Percentiles rank a stretch among this genome's conserved stretches.
These are phyloP conservation scores for Drosophila colorata DNA, from an alignment of 2,888 invertebrate genomes.

Conservation along the genomic window DNA sequence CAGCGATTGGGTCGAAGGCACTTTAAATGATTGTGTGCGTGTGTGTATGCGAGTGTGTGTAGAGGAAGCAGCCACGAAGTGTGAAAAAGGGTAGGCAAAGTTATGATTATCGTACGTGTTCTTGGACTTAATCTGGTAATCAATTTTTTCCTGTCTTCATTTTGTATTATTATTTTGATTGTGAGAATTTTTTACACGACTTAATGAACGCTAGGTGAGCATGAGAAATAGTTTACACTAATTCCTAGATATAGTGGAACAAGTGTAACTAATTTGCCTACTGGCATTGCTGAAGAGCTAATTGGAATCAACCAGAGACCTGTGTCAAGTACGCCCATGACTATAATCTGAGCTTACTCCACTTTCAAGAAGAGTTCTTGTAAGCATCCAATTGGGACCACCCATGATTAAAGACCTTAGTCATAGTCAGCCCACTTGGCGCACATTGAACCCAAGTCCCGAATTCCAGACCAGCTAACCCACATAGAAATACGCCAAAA, in stretches of 20 bases:
- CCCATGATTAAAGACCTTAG: constrained; percentile 35
- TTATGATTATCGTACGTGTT: constrained; percentile 81
- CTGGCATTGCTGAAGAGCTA: background rate
- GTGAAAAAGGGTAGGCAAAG: constrained; percentile 69
- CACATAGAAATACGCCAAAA: constrained; percentile 36
- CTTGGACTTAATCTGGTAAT: constrained; percentile 64
- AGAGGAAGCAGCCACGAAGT: constrained; percentile 43
- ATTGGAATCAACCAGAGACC: background rate
- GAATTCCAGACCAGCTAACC: constrained; percentile 69
- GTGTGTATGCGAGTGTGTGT: constrained; percentile 8
- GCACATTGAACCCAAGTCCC: constrained; percentile 68
- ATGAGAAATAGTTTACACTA: constrained; percentile 46
- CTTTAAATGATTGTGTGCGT: constrained; percentile 31
- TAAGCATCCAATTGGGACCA: constrained; percentile 37
- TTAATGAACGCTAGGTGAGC: constrained; percentile 51
- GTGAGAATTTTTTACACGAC: constrained; percentile 60
- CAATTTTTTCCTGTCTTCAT: constrained; percentile 67
- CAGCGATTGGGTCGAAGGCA: constrained; percentile 52
- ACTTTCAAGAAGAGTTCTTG: background rate
- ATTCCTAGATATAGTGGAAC: constrained; percentile 45
- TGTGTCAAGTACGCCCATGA: constrained; percentile 3
- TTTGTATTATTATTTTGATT: constrained; percentile 52
- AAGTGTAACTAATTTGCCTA: constrained; percentile 37
- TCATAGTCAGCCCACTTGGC: constrained; percentile 38
- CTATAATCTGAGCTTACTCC: constrained; percentile 36